Evolutionary conservation across 2,797 vertebrate genomes (phyloP).

Genomic region (Spinus olivaceus): DNA sequence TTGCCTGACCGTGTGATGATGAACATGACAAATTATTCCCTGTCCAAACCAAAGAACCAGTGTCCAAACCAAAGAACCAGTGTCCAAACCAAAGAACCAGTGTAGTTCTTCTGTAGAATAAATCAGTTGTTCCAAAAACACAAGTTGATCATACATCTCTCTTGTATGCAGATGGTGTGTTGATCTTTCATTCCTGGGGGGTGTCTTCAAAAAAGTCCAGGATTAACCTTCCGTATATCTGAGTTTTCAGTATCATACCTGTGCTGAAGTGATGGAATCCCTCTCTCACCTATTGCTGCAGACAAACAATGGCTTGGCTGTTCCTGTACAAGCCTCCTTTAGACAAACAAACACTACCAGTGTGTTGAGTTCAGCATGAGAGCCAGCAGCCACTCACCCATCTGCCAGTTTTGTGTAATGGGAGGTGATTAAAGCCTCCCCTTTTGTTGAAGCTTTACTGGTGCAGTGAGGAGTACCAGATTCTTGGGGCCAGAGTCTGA

Average conservation of each 20-base stretch:
- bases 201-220: not conserved
- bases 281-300: not conserved
- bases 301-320: not conserved
- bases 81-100: not conserved
- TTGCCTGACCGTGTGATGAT: not conserved
- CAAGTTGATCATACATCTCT: not conserved
- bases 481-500: not conserved
- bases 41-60: not conserved
- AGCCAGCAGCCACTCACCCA: not conserved
- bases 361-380: rapidly evolving
- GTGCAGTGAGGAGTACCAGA: not conserved
- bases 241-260: not conserved
- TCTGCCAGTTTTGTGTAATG: not conserved
- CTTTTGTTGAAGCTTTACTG: not conserved
- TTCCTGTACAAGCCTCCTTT: not conserved
- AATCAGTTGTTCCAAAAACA: not conserved
- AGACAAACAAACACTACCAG: not conserved
- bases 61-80: rapidly evolving
- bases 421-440: not conserved
- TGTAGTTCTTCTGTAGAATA: not conserved
- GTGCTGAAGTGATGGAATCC: not conserved
- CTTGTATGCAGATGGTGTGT: not conserved
- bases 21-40: not conserved
- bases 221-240: not conserved
- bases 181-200: not conserved